phyloP scores from a whole-genome alignment of 2,113 vertebrate genomes.

The Canis aureus region DNA sequence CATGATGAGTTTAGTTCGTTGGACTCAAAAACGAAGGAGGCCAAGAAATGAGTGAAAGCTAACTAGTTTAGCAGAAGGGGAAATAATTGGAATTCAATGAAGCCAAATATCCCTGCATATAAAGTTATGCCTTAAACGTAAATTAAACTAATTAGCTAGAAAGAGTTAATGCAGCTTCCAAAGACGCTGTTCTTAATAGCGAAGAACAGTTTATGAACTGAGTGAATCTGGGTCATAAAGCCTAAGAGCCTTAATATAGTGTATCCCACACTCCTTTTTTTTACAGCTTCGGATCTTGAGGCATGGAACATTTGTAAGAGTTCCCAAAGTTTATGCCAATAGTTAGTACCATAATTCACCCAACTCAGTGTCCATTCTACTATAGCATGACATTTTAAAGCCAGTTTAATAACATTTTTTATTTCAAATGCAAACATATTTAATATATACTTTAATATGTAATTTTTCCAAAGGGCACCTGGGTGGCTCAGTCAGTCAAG shows the following conservation, averaged over 20 bases:
- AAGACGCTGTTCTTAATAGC: slow-evolving; percentile 60
- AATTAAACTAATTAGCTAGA: slow-evolving; percentile 79
- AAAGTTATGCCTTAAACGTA: slow-evolving; percentile 65
- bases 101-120: slow-evolving; percentile 54
- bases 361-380: not conserved
- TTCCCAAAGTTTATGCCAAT: not conserved
- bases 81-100: slow-evolving; percentile 68
- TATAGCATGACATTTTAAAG: not conserved
- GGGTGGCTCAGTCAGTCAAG: not conserved
- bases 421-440: not conserved
- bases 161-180: slow-evolving; percentile 73
- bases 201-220: slow-evolving; percentile 69
- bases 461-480: not conserved
- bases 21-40: not conserved
- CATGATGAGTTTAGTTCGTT: not conserved
- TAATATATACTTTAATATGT: not conserved
- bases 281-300: not conserved
- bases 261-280: not conserved
- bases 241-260: not conserved
- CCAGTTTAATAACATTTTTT: not conserved
- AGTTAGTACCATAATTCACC: not conserved
- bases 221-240: slow-evolving; percentile 68
- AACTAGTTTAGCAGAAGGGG: not conserved
- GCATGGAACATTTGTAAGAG: not conserved
- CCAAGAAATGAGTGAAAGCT: not conserved